A percentile compares a stretch with the other conserved stretches of the same genome.
Evolutionary conservation across 2,113 vertebrate species (phyloP).

Genomic region (Osmerus mordax): DNA sequence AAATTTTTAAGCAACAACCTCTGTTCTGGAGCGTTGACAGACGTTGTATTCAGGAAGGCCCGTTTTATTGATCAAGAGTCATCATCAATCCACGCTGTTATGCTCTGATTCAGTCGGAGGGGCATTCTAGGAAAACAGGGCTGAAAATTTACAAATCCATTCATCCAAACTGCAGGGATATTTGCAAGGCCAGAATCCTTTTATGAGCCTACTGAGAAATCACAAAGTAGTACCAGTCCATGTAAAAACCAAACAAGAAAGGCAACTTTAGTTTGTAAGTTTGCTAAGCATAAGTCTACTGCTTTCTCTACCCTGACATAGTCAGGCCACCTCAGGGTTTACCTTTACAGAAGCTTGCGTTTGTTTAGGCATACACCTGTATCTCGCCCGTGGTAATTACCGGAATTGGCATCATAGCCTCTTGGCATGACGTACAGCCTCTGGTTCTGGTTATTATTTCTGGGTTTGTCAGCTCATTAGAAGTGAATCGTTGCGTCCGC

Average conservation of each 20-base stretch:
- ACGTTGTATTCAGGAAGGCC: not conserved
- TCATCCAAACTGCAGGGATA: not conserved
- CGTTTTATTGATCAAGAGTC: not conserved
- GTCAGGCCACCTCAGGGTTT: conserved; percentile 8
- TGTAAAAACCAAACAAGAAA: not conserved
- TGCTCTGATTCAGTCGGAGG: not conserved
- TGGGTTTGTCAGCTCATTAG: conserved; percentile 72
- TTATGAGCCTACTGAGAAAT: not conserved
- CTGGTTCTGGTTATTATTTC: conserved; percentile 68
- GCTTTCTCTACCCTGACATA: conserved; percentile 6
- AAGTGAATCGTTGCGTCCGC: conserved; percentile 63
- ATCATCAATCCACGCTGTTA: not conserved
- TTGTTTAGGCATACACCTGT: conserved; percentile 31
- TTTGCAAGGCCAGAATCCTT: not conserved
- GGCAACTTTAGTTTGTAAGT: not conserved
- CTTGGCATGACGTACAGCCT: conserved; percentile 66
- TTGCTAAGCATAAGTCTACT: not conserved
- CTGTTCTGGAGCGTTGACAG: no score
- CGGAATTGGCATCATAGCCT: conserved; percentile 60
- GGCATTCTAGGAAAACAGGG: not conserved
- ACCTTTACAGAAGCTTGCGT: conserved; percentile 44
- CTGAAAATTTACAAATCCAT: not conserved
- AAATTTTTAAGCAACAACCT: not conserved
- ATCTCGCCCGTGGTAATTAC: conserved; percentile 68
- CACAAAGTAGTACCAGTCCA: not conserved